Evolutionary conservation across 2,888 invertebrate genomes (phyloP), one percentile per base, ranked within the genome.

Genomic region (Spodoptera littoralis): DNA sequence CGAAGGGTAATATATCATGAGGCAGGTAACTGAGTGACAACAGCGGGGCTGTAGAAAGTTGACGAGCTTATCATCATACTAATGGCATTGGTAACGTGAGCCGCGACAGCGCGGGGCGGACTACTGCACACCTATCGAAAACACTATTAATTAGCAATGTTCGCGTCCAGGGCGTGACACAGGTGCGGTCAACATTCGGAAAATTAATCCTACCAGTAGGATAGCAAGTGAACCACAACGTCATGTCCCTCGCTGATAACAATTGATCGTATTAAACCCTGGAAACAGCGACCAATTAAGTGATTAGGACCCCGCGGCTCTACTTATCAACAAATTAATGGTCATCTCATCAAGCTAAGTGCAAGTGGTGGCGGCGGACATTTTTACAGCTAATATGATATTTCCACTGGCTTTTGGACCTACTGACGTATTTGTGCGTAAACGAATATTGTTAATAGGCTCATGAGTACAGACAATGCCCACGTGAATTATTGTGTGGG

Each of bases 111-210:
- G 52, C 64, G 70, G 68, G 57, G 49, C 47, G 51, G 44, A 50
- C 62, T 77, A 78, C 77, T 80, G 84, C 82, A 80, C 83, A 83
- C 83, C 87, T 90, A 91, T 92, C 90, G 91, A 91, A 91, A 92
- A 87, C 90, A 88, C 89, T 90, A 90, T 93, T 93, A 93, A 94
- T 94, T 94, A 93, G 92, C 80, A 65, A 66, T 76, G 82, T 83
- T 83, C 82, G 82, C 80, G 78, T 81, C 80, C 71, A 79, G 89
- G 93, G 93, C 81, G 93, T 86, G 92, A 88, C 91, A 76, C 69
- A 87, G 94, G 94, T 82, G 94, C 86, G 93, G 93, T 89, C 89
- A 87, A 88, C 91, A 91, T 93, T 92, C 87, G 88, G 89, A 86
- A 92, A 92, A 93, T 92, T 94, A 94, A 92, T 93, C 92, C 91